Conservation (phyloP, 2,888 invertebrate species). For the Stenoptilia bipunctidactyla region DNA sequence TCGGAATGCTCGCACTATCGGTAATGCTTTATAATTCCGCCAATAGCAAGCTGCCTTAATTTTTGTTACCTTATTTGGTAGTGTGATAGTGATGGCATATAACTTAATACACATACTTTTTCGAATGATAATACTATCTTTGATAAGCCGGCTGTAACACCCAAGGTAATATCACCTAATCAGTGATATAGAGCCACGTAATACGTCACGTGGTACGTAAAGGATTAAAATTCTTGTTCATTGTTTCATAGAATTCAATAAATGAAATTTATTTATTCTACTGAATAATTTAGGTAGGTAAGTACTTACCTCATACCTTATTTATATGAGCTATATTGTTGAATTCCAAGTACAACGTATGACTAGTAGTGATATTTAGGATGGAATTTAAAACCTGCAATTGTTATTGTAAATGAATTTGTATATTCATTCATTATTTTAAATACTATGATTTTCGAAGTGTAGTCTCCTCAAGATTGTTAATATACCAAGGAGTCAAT, state of each 20-base stretch:
- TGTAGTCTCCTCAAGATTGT: no score
- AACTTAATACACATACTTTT: constrained; percentile 37
- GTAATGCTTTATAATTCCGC: constrained; percentile 57
- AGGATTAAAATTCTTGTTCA: neutral
- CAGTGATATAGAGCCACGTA: constrained; percentile 2
- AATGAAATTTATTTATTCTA: no score
- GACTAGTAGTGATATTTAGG: no score
- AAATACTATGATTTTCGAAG: no score
- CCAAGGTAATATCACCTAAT: neutral
- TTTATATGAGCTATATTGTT: no score
- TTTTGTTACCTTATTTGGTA: constrained; percentile 86
- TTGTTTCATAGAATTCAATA: neutral
- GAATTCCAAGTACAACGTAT: no score
- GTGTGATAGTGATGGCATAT: constrained; percentile 34
- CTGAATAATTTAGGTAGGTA: neutral
- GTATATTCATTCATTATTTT: no score
- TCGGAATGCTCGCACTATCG: constrained; percentile 65
- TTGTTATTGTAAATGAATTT: no score
- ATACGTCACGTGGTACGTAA: constrained; percentile 7
- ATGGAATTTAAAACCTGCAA: no score
- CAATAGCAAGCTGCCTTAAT: constrained; percentile 74
- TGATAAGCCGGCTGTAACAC: constrained; percentile 3
- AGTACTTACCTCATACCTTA: no score
- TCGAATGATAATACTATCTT: constrained; percentile 37
- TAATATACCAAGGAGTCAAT: no score